Base-by-base conservation (phyloP, 2,888 invertebrate species). In the Dicroscelio sp. region DNA sequence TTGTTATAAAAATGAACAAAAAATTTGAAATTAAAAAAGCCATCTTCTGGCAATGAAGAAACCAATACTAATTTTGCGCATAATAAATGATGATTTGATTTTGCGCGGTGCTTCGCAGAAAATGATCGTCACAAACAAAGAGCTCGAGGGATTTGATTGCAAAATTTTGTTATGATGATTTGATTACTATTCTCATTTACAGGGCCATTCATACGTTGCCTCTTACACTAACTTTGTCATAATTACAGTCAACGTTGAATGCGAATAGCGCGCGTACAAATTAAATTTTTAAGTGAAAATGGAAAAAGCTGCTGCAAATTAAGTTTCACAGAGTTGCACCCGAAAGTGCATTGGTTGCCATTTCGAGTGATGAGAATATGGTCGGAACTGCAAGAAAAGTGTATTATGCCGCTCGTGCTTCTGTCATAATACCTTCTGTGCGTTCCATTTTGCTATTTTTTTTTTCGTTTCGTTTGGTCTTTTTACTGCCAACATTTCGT, bases 301-400 rank as follows among this genome's bases (percentile, higher is more conserved):
- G 63, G 52, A 84, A 84, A 73, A 84, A 83, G 82, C 80, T 30
- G n/a, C 52, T n/a, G 65, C 75, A 84, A 84, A 84, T 84, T 33
- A 84, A 84, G 75, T 84, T 84, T 48, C 65, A 35, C 23, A 12
- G 48, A 71, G 83, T 71, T 83, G 60, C 73, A 63, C 31, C 31
- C 35, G 75, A 65, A 75, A 84, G 84, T 84, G 84, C 75, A 84
- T 75, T 48, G 75, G 75, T 14, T 75, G 69, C 48, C 67, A 63
- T 73, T 73, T 71, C 63, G 30, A 63, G 52, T 84, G 83, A 75
- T 75, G 75, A 84, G 63, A 84, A 84, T 75, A 58, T 48, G 63
- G 52, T 52, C 30, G 67, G 23, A 67, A 58, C 35, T 55, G 48
- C 75, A 85, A 85, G 76, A 38, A 85, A 85, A 85, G 76, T 69